Conservation (phyloP, 2,888 invertebrate genomes). For the Chymomyza amoena region DNA sequence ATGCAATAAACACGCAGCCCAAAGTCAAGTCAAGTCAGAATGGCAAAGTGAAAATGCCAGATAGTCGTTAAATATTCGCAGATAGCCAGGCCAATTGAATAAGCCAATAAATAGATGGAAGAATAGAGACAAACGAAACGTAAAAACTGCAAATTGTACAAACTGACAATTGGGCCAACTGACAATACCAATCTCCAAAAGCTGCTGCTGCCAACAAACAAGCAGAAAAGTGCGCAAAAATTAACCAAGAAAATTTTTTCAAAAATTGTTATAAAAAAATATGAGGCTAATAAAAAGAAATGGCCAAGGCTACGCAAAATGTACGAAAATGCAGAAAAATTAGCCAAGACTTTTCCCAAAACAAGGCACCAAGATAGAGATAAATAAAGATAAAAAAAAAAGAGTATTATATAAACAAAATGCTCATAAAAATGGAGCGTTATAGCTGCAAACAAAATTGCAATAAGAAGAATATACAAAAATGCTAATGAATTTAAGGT, state of each 20-base stretch:
- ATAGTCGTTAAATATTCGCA: constrained; percentile 32
- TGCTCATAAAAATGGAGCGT: not conserved
- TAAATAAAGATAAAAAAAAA: not conserved
- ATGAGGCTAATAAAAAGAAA: not conserved
- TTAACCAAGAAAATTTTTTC: too few relatives aligned
- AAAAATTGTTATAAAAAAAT: too few relatives aligned
- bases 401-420: not conserved
- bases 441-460: constrained; percentile 25
- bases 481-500: constrained; percentile 5
- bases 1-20: constrained; percentile 53
- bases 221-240: not conserved
- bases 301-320: not conserved
- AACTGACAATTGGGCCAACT: too few relatives aligned
- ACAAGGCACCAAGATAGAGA: not conserved
- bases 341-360: not conserved
- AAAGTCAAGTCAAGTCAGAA: constrained; percentile 47
- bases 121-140: not conserved
- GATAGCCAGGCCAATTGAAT: constrained; percentile 27
- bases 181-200: too few relatives aligned
- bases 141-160: not conserved
- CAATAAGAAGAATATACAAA: constrained; percentile 6
- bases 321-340: not conserved
- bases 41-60: constrained; percentile 43
- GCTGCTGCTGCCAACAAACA: not conserved
- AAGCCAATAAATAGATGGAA: constrained; percentile 8